Evolutionary conservation across 2,797 vertebrate species (phyloP), one percentile per base, ranked within the genome.

Genomic region (Alcedo atthis): DNA sequence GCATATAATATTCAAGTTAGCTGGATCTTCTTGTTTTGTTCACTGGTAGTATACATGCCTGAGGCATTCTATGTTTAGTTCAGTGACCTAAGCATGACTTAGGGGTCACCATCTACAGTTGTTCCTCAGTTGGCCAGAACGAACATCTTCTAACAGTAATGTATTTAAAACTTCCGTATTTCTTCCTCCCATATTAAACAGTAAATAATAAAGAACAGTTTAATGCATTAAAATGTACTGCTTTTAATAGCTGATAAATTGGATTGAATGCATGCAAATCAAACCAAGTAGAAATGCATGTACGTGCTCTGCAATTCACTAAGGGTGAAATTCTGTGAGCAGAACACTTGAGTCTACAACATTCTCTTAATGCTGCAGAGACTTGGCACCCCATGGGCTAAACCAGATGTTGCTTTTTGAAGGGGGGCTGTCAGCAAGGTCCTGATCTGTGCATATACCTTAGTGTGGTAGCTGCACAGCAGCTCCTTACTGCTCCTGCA

Each of bases 1-100:
- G 92, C 94, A 78, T 95, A 75, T 91, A 96, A 93, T 77, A 88
- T 90, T 92, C 90, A 93, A 93, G 90, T 92, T 96, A 95, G 85
- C 79, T 37, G 45, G 85, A 96, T 74, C 86, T 96, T 93, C 22
- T 92, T 73, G 69, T 43, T 68, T 92, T 91, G 86, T 79, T 30
- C 85, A 84, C 82, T 96, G 67, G 26, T 95, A 79, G 88, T 80
- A 30, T 69, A 62, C 91, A 54, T 63, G 92, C 96, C 80, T 89
- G 64, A 88, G 95, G 94, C 88, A 94, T 77, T 96, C 82, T 95
- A 93, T 94, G 85, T 20, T n/a, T 97, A 79, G 74, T 89, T 86
- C 30, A 88, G 54, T 95, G 91, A 90, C 63, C 33, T 79, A 90
- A 81, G 68, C 78, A 21, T 79, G 48, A 74, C 63, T 93, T 90